phyloP scores from a whole-genome alignment of 2,113 vertebrate genomes.

The Dendropsophus ebraccatus region DNA sequence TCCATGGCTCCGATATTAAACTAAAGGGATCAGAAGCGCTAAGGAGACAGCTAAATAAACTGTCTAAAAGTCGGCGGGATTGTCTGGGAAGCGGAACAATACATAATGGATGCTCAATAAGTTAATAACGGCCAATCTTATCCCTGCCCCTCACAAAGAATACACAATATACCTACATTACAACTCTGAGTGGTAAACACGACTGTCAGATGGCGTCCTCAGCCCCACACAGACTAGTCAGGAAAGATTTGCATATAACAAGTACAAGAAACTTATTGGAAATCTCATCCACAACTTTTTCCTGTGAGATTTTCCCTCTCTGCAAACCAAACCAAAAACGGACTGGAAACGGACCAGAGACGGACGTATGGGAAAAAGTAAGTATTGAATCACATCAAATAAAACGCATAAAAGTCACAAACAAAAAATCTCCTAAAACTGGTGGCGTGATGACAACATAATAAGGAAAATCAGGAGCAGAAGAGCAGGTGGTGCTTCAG shows the following conservation, averaged over 20 bases:
- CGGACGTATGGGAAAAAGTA: too few species aligned
- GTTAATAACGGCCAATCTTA: constrained; percentile 45
- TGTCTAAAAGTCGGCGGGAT: constrained; percentile 31
- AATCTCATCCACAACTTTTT: too few species aligned
- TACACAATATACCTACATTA: constrained; percentile 19
- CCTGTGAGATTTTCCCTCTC: too few species aligned
- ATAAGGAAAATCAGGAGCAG: too few species aligned
- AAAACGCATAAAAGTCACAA: too few species aligned
- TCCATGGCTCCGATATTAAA: constrained; percentile 30
- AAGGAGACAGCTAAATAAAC: constrained; percentile 41
- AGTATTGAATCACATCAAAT: too few species aligned
- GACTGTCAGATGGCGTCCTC: background rate
- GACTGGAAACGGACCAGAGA: too few species aligned
- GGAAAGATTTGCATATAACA: background rate
- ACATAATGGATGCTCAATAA: constrained; percentile 34
- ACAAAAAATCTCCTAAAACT: too few species aligned
- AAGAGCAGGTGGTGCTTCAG: too few species aligned
- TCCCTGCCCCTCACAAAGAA: background rate
- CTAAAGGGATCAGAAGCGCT: constrained; percentile 37
- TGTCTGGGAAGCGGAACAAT: constrained; percentile 42
- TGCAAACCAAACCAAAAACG: too few species aligned
- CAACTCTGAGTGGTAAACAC: constrained; percentile 6
- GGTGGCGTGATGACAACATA: too few species aligned
- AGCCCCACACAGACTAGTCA: background rate
- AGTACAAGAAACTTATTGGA: background rate